These are phyloP conservation scores for Osmerus eperlanus DNA, from an alignment of 2,113 vertebrate species.

Conservation along the genomic window DNA sequence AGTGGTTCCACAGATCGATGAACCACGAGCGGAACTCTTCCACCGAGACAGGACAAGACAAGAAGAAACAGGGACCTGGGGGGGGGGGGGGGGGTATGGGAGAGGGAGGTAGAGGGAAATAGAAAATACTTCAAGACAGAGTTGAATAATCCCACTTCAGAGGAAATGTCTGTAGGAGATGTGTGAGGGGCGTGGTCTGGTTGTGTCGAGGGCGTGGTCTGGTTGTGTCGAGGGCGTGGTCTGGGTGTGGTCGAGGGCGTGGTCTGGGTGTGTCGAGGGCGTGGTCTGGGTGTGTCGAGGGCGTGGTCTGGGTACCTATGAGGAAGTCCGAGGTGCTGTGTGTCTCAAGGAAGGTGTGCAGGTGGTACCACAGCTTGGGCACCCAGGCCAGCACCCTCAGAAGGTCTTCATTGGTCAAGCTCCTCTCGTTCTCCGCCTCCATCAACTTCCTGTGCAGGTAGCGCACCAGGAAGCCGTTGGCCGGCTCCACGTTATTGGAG, in stretches of 20 bases:
- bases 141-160: background rate
- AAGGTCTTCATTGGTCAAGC: constrained; percentile 85
- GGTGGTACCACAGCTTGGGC: constrained; percentile 96
- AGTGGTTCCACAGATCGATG: constrained; percentile 98
- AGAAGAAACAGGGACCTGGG: constrained; percentile 94
- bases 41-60: constrained; percentile 93
- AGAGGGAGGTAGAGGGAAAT: background rate
- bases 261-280: no score
- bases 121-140: background rate
- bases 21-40: constrained; percentile 97
- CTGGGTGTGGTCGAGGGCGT: no score
- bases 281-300: no score
- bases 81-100: constrained; percentile 12
- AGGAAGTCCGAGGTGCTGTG: constrained; percentile 98
- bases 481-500: constrained; percentile 96
- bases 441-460: constrained; percentile 94
- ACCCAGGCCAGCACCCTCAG: constrained; percentile 94
- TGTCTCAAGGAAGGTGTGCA: constrained; percentile 97
- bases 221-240: constrained; percentile 23
- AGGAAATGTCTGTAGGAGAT: no score
- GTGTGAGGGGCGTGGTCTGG: no score
- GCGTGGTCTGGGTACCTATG: constrained; percentile 77
- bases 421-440: constrained; percentile 87
- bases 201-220: background rate
- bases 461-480: constrained; percentile 94